Percentiles rank a stretch among this genome's conserved stretches.
These are phyloP conservation scores for Sinelater perroti DNA, from an alignment of 2,888 invertebrate species.

Conservation along the genomic window DNA sequence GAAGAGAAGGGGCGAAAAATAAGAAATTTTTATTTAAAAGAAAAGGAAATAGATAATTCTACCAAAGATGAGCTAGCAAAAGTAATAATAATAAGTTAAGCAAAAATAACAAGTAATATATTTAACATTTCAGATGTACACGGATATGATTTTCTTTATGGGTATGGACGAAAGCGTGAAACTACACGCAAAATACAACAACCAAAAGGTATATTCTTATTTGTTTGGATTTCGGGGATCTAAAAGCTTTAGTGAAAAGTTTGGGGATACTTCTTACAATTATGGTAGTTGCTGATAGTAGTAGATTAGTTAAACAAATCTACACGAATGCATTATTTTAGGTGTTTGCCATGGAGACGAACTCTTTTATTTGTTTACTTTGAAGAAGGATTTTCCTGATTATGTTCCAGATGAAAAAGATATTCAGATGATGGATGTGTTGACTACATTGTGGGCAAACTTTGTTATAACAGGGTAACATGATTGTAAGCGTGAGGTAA, in stretches of 20 bases:
- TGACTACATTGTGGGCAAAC: constrained; percentile 76
- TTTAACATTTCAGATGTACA: constrained; percentile 68
- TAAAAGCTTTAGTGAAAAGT: constrained; percentile 75
- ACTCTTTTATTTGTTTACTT: constrained; percentile 77
- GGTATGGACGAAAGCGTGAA: constrained; percentile 71
- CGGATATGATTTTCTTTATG: constrained; percentile 76
- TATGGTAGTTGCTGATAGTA: constrained; percentile 63
- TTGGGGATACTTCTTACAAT: constrained; percentile 69
- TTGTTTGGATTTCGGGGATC: constrained; percentile 72
- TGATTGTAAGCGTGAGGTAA: not conserved
- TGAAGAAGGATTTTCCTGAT: constrained; percentile 65
- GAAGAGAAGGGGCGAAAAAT: not conserved
- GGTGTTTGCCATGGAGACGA: constrained; percentile 87
- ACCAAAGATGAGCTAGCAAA: not conserved
- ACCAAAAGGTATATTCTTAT: constrained; percentile 72
- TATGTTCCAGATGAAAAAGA: constrained; percentile 67
- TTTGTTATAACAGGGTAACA: constrained; percentile 76
- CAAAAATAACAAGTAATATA: not conserved
- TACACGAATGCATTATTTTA: constrained; percentile 51
- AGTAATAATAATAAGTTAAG: not conserved
- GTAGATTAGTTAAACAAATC: not conserved
- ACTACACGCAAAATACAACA: constrained; percentile 62
- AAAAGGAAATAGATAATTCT: not conserved
- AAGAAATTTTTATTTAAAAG: not conserved
- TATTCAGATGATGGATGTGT: constrained; percentile 66